Percentiles rank a stretch among this genome's conserved stretches.
phyloP scores from a whole-genome alignment of 2,797 vertebrate genomes.

The Sebastes hubbsi region DNA sequence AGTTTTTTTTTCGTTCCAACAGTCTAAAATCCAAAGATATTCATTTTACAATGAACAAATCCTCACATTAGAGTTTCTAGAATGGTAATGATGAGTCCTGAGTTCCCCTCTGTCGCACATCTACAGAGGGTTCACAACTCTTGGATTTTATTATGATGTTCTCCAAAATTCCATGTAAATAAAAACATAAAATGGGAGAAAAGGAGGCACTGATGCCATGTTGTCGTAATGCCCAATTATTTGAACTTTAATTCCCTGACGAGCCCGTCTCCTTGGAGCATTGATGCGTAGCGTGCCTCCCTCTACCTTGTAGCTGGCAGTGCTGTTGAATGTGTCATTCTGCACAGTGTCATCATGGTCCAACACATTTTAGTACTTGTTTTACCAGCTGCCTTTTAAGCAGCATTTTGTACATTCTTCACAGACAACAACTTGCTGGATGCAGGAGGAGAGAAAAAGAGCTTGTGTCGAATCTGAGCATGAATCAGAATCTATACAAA shows the following conservation, averaged over 20 bases:
- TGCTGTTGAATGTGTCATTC: slow-evolving; percentile 4
- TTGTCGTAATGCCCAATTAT: neutral
- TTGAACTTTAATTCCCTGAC: neutral
- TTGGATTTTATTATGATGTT: neutral
- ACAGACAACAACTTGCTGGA: neutral
- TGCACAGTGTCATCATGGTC: neutral
- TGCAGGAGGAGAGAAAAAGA: neutral
- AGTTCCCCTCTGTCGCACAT: no score
- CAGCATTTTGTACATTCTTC: neutral
- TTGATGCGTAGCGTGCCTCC: neutral
- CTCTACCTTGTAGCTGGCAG: neutral
- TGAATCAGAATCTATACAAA: slow-evolving; percentile 10
- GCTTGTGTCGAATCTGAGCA: neutral
- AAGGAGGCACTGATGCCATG: neutral
- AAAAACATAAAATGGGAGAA: neutral
- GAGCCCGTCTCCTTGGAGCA: neutral
- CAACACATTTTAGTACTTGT: slow-evolving; percentile 9
- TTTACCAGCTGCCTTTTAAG: slow-evolving; percentile 12
- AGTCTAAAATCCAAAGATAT: neutral
- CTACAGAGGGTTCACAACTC: neutral
- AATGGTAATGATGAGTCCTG: neutral
- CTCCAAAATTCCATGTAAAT: neutral
- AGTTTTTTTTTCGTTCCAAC: neutral
- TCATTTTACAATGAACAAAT: neutral
- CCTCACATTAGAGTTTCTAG: neutral